A percentile compares a stretch with the other conserved stretches of the same genome.
Evolutionary conservation across 2,113 vertebrate species (phyloP).

Genomic region (Polypterus bichir): DNA sequence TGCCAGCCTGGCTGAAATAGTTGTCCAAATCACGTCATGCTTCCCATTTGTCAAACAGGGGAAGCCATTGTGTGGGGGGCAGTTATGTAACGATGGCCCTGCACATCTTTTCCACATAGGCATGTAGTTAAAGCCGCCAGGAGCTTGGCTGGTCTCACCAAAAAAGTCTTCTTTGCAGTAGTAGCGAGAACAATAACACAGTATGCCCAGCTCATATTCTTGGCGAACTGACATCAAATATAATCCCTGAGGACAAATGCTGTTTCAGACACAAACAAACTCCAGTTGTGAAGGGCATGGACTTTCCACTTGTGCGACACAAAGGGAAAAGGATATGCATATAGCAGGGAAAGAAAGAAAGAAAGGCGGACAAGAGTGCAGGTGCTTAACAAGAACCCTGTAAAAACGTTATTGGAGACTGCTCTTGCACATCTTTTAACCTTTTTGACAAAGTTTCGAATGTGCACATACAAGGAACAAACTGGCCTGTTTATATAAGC

Average conservation of each 20-base stretch:
- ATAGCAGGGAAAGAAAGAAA: no score
- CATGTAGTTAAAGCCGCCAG: slow-evolving; percentile 26
- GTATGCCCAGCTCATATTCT: slow-evolving; percentile 10
- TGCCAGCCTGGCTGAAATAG: no score
- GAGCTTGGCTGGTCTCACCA: slow-evolving; percentile 18
- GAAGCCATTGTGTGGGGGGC: slow-evolving; percentile 30
- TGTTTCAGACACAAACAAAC: slow-evolving; percentile 13
- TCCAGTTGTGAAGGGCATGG: slow-evolving; percentile 16
- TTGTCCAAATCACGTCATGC: no score
- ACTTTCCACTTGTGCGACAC: slow-evolving; percentile 16
- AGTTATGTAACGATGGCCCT: slow-evolving; percentile 24
- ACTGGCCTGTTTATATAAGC: no score
- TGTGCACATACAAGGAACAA: no score
- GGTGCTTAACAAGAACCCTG: no score
- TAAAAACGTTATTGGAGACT: no score
- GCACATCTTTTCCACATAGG: slow-evolving; percentile 11
- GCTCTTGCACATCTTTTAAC: no score
- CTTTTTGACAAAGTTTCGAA: no score
- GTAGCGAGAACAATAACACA: slow-evolving; percentile 22
- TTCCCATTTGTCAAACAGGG: slow-evolving; percentile 4
- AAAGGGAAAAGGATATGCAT: neutral
- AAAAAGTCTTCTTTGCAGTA: slow-evolving; percentile 11
- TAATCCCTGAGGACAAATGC: slow-evolving; percentile 19
- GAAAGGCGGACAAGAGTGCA: no score
- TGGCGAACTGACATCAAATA: slow-evolving; percentile 19